Percentiles rank a stretch among this genome's conserved stretches.
phyloP scores from a whole-genome alignment of 2,113 vertebrate species.

The Tachycineta bicolor region DNA sequence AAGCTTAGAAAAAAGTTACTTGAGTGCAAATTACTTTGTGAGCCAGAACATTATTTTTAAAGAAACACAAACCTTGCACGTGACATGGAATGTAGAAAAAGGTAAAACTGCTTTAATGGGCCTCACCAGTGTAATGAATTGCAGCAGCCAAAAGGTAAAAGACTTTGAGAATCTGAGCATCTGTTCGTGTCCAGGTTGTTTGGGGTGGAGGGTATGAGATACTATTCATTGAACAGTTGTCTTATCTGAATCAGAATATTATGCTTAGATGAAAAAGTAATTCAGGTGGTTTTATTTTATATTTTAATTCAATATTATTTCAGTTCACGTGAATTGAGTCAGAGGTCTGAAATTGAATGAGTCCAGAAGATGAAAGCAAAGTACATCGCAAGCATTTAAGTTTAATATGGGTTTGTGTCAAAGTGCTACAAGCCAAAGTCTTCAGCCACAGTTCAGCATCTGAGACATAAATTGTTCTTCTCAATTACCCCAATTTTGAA shows the following conservation, averaged over 20 bases:
- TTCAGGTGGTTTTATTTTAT: background rate
- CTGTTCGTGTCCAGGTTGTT: background rate
- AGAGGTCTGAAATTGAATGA: background rate
- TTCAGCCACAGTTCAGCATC: background rate
- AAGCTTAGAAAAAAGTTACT: background rate
- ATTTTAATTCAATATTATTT: background rate
- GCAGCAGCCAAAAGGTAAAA: background rate
- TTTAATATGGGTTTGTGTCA: background rate
- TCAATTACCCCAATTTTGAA: background rate
- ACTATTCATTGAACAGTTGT: background rate
- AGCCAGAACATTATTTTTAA: background rate
- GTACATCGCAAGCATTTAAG: background rate
- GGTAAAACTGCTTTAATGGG: background rate
- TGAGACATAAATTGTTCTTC: background rate
- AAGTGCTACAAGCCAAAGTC: background rate
- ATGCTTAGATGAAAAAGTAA: background rate
- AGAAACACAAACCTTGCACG: background rate
- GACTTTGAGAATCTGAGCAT: background rate
- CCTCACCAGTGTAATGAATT: background rate
- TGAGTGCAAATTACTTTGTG: background rate
- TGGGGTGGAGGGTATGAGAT: background rate
- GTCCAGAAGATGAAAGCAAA: background rate
- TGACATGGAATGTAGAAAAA: background rate
- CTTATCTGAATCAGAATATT: background rate
- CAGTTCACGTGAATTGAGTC: background rate